Base-by-base conservation (phyloP, 1,140 invertebrate genomes). In the Zophobas atratus region DNA sequence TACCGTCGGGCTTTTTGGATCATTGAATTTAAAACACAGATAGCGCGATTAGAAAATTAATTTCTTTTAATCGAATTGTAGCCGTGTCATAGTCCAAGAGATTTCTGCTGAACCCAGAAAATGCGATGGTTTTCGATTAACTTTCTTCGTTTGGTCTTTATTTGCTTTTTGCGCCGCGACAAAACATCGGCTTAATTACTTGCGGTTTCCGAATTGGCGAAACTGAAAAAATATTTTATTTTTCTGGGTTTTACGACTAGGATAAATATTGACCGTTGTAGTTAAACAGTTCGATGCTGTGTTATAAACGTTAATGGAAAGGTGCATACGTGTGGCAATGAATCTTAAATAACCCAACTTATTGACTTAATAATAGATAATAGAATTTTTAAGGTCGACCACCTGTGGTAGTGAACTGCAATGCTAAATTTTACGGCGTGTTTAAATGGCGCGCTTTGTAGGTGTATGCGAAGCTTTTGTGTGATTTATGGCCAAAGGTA, bases 1-100 rank as follows among this genome's bases (percentile, higher is more conserved):
- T 20, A 2, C n/a, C 20, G 20, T n/a, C 49, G 20, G 49, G 49
- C 6, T 51, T 51, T 20, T 51, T 51, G 49, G 49, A 51, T 51
- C 49, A 51, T n/a, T 51, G 49, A 51, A 51, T 51, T 51, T 51
- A 51, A n/a, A 51, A 51, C 20, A 20, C 6, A 51, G 49, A 51
- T 51, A 51, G 49, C n/a, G 6, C 6, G 49, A 51, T 51, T 51
- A 20, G 49, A 20, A 51, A 20, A 51, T 51, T 51, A 20, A 20
- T 20, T 51, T 51, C 20, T 51, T 3, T 46, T 4, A 46, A 46
- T 4, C 3, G 6, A 46, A 46, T 46, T 46, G 6, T 51, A 20
- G 49, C 49, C 6, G 49, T 51, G 49, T 51, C 49, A 51, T 20
- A 51, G 49, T 51, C n/a, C 49, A 51, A 51, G 20, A 3, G 43